Conservation (phyloP, 2,888 invertebrate species). For the Nymphalis urticae region DNA sequence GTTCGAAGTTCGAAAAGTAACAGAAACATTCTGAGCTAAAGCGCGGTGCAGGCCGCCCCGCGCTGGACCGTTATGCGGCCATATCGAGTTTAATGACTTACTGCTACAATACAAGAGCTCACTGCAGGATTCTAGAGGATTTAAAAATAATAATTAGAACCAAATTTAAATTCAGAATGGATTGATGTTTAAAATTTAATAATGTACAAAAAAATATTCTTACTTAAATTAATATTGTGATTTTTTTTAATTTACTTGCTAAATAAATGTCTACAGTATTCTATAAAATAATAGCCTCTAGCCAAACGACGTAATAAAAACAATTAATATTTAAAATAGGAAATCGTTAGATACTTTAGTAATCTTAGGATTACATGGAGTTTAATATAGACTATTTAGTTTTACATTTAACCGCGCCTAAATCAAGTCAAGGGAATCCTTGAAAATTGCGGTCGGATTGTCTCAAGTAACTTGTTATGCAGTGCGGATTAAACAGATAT, state of each 20-base stretch:
- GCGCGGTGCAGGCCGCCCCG: conserved; percentile 35
- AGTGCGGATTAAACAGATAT: conserved; percentile 29
- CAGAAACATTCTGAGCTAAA: conserved; percentile 45
- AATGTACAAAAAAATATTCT: too few relatives aligned
- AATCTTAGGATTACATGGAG: background rate
- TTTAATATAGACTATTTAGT: background rate
- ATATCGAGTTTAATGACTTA: conserved; percentile 59
- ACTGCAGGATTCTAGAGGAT: conserved; percentile 34
- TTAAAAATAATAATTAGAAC: conserved; percentile 10
- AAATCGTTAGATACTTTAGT: background rate
- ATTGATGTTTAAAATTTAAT: too few relatives aligned
- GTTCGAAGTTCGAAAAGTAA: conserved; percentile 42
- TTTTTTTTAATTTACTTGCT: background rate
- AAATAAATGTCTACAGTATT: too few relatives aligned
- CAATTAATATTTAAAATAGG: too few relatives aligned
- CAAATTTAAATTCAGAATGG: background rate
- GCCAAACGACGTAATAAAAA: too few relatives aligned
- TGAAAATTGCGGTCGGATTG: conserved; percentile 24
- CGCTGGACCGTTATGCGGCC: conserved; percentile 53
- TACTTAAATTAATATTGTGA: too few relatives aligned
- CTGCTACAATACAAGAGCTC: conserved; percentile 49
- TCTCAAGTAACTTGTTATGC: conserved; percentile 28
- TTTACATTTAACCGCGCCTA: background rate
- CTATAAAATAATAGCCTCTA: too few relatives aligned
- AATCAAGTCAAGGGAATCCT: conserved; percentile 24